Base-by-base conservation (phyloP, 2,797 vertebrate genomes). In the Meriones psammophilus region DNA sequence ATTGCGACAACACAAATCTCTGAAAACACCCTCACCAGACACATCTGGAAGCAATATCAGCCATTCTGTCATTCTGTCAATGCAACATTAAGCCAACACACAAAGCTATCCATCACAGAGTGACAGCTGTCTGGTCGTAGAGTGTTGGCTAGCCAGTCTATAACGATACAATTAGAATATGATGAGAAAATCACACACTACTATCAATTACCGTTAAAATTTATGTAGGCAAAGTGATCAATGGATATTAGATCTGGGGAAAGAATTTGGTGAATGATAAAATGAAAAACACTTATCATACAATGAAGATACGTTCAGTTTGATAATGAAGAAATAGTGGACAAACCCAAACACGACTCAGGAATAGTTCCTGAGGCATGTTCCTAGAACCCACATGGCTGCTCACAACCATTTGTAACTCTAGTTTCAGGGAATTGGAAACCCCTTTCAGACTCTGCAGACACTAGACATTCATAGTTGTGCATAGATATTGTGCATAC, bases 111-210 rank as follows among this genome's bases (percentile, higher is more conserved):
- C 50, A 39, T 69, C 36, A 74, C 10, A 54, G 42, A 88, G 8
- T 71, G 50, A 79, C 12, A 84, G 46, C 60, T 77, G 56, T 78
- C 54, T 89, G 58, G 54, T 30, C 46, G 3, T 74, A 77, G 17
- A 86, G 74, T 80, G 17, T 5, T 69, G 66, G n/a, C 26, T 78
- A 71, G 85, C 33, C 90, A 86, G 79, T 56, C 62, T 62, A 56
- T 39, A 93, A 94, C 86, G 33, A 86, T 66, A 33, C 24, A 64
- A 33, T 84, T 74, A 88, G 80, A 79, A 91, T 96, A 91, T 42
- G 46, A 50, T 2, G 39, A 80, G 78, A 80, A 92, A 94, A 93
- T 78, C 36, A 36, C 1, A 54, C 33, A 20, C 10, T 81, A 56
- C 26, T 86, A 58, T 76, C 5, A 68, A 36, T 73, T 30, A 60